A percentile compares a stretch with the other conserved stretches of the same genome.
Conservation (phyloP, 1,140 invertebrate species). For the Nixonia krombeini region DNA sequence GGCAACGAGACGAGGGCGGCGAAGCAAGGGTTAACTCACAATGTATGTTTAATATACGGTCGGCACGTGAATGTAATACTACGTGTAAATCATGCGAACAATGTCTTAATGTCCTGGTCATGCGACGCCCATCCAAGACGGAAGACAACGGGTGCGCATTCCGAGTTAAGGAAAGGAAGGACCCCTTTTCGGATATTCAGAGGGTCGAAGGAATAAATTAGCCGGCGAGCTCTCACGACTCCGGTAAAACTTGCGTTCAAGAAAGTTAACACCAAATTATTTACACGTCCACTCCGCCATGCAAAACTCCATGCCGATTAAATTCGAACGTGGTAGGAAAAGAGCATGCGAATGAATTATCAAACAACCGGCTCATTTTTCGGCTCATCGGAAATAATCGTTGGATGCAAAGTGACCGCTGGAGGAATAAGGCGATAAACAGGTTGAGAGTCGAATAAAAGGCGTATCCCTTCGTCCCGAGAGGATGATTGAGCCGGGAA, state of each 20-base stretch:
- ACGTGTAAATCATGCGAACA: conserved; percentile 72
- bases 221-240: conserved; percentile 41
- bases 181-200: conserved; percentile 50
- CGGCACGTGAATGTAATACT: conserved; percentile 71
- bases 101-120: conserved; percentile 74
- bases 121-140: conserved; percentile 56
- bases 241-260: conserved; percentile 15
- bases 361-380: too few species aligned
- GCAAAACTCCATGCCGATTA: too few species aligned
- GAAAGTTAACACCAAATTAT: conserved; percentile 28
- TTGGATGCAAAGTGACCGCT: not conserved
- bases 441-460: conserved; percentile 11
- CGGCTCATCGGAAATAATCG: not conserved
- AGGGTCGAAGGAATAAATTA: conserved; percentile 55
- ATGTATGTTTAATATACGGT: conserved; percentile 72
- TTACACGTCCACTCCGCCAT: too few species aligned
- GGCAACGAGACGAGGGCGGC: conserved; percentile 20
- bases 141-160: conserved; percentile 48
- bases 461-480: conserved; percentile 11
- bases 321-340: too few species aligned
- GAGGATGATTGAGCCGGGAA: conserved; percentile 19
- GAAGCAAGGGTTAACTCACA: conserved; percentile 64
- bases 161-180: conserved; percentile 42
- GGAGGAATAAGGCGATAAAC: conserved; percentile 23
- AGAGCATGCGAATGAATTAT: too few species aligned